Base-by-base conservation (phyloP, 2,888 invertebrate genomes). In the Thalpophila matura region DNA sequence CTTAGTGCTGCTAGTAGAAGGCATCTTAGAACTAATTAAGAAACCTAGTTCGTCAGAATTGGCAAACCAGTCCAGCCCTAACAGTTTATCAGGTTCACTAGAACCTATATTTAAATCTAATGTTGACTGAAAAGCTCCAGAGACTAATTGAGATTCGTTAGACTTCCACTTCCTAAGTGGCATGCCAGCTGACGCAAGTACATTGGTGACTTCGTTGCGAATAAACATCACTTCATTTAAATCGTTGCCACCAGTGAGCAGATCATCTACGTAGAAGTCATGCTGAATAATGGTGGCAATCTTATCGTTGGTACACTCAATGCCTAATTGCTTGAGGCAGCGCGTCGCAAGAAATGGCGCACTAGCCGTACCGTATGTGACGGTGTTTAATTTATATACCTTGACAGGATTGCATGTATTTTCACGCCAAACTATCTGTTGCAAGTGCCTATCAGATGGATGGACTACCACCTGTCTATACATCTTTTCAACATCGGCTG, bases 181-280 rank as follows among this genome's bases (percentile, higher is more conserved):
- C 47, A 47, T 46, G 33, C 47, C 7, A 33, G 22, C 47, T 9
- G 47, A 75, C 9, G 46, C 31, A 1, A 46, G n/a, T 46, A 20
- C 46, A 1, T 20, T 31, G n/a, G 46, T 46, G 20, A 46, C 46
- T n/a, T 45, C 45, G 6, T 9, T 18, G 6, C 27, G 33, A 6
- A 47, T 33, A 5, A 4, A 73, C 75, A 4, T 71, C 18, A 26
- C 66, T 7, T 22, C 70, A 64, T n/a, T 37, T 38, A 9, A 74
- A 56, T 40, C 55, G 16, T 12, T 4, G n/a, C 20, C 16, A 2
- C 27, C 42, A 4, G 42, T 42, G 2, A 42, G 3, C 2, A 42
- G 9, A 4, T 42, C 42, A 24, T 42, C 24, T 0, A 42, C 42
- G 24, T 42, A 26, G n/a, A 20, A 38, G 14, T 20, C 20, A 5